phyloP scores from a whole-genome alignment of 2,113 vertebrate genomes.

The Neodon shergylaensis region DNA sequence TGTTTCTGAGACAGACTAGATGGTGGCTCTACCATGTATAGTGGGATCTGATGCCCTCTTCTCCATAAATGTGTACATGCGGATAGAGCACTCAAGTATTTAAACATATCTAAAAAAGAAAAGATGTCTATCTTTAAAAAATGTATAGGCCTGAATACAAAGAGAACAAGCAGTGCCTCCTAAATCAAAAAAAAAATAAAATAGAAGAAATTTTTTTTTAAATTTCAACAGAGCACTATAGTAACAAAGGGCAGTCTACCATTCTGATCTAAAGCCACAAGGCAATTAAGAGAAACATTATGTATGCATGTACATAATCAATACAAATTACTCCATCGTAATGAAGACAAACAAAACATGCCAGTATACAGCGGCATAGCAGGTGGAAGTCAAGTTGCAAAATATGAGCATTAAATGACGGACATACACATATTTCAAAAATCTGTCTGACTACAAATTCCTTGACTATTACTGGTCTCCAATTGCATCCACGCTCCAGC shows the following conservation, averaged over 20 bases:
- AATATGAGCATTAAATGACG: not conserved
- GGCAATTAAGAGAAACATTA: not conserved
- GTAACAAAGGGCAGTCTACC: not conserved
- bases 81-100: too few relatives aligned
- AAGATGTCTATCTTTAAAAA: not conserved
- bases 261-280: not conserved
- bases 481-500: not conserved
- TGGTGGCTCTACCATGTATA: too few relatives aligned
- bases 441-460: not conserved
- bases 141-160: not conserved
- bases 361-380: not conserved
- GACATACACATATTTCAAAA: not conserved
- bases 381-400: not conserved
- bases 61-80: too few relatives aligned
- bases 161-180: not conserved
- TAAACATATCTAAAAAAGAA: too few relatives aligned
- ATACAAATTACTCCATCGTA: not conserved
- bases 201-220: not conserved
- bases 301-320: not conserved
- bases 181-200: too few relatives aligned
- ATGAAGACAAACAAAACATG: conserved; percentile 50
- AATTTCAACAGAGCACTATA: not conserved
- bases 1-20: too few relatives aligned
- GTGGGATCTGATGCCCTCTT: too few relatives aligned
- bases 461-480: not conserved